A percentile compares a stretch with the other conserved stretches of the same genome.
Evolutionary conservation across 2,113 vertebrate genomes (phyloP).

Genomic region (Haemorhous mexicanus): DNA sequence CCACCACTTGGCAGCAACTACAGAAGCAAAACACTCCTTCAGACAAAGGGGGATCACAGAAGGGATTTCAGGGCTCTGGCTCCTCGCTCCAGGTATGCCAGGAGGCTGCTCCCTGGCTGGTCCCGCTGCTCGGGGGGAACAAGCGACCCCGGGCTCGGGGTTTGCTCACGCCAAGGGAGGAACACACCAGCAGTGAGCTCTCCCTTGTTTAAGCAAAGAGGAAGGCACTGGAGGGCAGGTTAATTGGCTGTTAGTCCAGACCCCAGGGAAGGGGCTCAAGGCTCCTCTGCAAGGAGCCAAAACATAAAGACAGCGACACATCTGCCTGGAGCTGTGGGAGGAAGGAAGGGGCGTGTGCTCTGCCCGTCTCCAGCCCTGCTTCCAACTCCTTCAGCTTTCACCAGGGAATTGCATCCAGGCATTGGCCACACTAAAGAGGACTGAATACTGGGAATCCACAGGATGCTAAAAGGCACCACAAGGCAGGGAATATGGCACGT

Average conservation of each 20-base stretch:
- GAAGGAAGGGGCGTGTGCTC: background rate
- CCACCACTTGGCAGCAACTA: conserved; percentile 95
- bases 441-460: background rate
- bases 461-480: background rate
- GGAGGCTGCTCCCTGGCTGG: background rate
- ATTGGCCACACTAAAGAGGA: background rate
- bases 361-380: rapidly evolving
- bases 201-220: background rate
- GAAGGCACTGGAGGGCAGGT: background rate
- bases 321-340: background rate
- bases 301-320: rapidly evolving
- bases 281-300: background rate
- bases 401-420: background rate
- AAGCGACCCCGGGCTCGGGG: background rate
- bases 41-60: background rate
- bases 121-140: background rate
- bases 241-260: background rate
- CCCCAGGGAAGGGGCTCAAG: background rate
- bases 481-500: background rate
- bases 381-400: background rate
- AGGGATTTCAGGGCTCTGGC: background rate
- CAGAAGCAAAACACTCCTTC: background rate
- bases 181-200: background rate
- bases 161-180: background rate
- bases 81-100: background rate